phyloP scores from a whole-genome alignment of 1,140 invertebrate species.

The Drosophila willistoni region DNA sequence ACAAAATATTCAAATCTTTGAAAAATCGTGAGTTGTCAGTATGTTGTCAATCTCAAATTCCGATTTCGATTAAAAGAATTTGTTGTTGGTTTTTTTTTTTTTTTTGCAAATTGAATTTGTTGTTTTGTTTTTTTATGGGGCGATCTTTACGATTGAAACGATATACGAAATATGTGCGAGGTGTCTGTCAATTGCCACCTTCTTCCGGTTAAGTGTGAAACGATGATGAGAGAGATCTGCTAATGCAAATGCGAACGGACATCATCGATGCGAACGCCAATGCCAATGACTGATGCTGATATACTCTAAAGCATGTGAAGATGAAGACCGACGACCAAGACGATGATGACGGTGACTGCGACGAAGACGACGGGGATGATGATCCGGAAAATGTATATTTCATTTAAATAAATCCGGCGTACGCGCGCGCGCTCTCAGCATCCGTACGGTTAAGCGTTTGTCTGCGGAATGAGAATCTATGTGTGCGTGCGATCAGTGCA shows the following conservation, averaged over 20 bases:
- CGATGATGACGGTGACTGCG: too few relatives aligned
- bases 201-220: slow-evolving; percentile 69
- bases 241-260: slow-evolving; percentile 8
- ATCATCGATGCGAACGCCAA: background rate
- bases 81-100: slow-evolving; percentile 26
- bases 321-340: background rate
- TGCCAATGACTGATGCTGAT: background rate
- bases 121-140: slow-evolving; percentile 15
- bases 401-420: background rate
- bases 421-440: slow-evolving; percentile 44
- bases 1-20: slow-evolving; percentile 29
- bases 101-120: slow-evolving; percentile 8
- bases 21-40: slow-evolving; percentile 31
- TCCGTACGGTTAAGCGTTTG: slow-evolving; percentile 64
- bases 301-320: too few relatives aligned
- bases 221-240: slow-evolving; percentile 34
- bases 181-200: slow-evolving; percentile 70
- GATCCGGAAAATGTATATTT: background rate
- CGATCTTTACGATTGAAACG: slow-evolving; percentile 23
- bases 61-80: slow-evolving; percentile 60
- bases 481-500: background rate
- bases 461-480: slow-evolving; percentile 62
- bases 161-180: slow-evolving; percentile 58
- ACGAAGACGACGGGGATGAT: background rate
- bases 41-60: slow-evolving; percentile 44